Evolutionary conservation across 92 coral and sea anemone species (phyloP), one percentile per base, ranked within the genome.

Genomic region (Ricordea florida): DNA sequence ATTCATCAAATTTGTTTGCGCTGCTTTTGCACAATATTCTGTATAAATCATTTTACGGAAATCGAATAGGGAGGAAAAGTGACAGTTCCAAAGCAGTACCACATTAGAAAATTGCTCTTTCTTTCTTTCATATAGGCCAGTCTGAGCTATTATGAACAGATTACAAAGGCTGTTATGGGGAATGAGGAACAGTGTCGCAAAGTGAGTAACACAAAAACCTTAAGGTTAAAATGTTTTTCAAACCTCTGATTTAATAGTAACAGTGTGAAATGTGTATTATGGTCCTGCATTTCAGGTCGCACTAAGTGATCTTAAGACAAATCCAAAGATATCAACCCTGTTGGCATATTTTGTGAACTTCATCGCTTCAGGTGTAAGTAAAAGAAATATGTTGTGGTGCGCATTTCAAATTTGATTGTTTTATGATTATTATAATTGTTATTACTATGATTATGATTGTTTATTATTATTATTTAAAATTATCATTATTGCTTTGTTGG

Each of bases 321-420:
- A 94, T 48, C 93, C 94, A 37, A 94, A 90, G 82, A 59, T 89
- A 32, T 76, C 92, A 25, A 66, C 93, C 5, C 83, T 94, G 28
- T 88, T 94, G 53, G 81, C 98, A 3, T 85, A 88, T 76, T 92
- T 94, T 74, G 96, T 92, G 41, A 88, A 89, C 67, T 92, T 92
- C 30, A 72, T 94, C 21, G 85, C 98, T 48, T 78, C 90, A 30
- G 98, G 93, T 74, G 98, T 94, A 32, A 75, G 98, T 59, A 2
- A 35, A 45, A 33, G 7, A 34, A 24, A 20, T 22, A 8, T 37
- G 9, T 37, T n/a, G 44, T 37, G 8, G 8, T 37, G 44, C n/a
- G 8, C n/a, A 8, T 37, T 8, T 37, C 8, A 37, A 8, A 37
- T 37, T 37, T 37, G n/a, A n/a, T 37, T n/a, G n/a, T n/a, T n/a